Evolutionary conservation across 2,797 vertebrate genomes (phyloP).

Genomic region (Cryptoblepharus egeriae): DNA sequence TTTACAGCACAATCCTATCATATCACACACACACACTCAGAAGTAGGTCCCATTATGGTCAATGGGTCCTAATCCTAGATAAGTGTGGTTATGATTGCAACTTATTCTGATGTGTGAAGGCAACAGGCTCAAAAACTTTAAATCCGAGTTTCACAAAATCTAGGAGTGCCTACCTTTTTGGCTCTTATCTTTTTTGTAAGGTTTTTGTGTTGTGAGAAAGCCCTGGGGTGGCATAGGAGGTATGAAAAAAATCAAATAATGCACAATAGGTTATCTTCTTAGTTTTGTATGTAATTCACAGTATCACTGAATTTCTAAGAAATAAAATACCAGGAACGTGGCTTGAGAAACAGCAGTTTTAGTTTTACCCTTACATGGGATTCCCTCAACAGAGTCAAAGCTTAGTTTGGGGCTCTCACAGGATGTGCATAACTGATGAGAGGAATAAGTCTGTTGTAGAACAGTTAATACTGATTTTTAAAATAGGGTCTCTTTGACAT

Average conservation of each 20-base stretch:
- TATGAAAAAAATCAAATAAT: slow-evolving; percentile 20
- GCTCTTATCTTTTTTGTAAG: slow-evolving; percentile 5
- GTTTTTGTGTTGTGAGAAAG: neutral
- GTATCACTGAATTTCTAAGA: neutral
- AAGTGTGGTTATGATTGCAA: too few relatives aligned
- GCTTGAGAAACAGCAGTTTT: slow-evolving; percentile 12
- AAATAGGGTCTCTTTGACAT: slow-evolving; percentile 18
- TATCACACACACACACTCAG: too few relatives aligned
- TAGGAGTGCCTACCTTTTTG: slow-evolving; percentile 1
- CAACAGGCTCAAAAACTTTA: too few relatives aligned
- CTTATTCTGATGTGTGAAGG: neutral
- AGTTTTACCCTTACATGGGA: slow-evolving; percentile 3
- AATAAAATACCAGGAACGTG: slow-evolving; percentile 31
- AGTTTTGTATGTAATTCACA: neutral
- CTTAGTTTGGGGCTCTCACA: neutral
- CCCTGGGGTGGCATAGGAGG: rapidly evolving
- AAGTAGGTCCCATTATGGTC: too few relatives aligned
- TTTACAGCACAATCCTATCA: too few relatives aligned
- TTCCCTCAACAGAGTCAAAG: slow-evolving; percentile 20
- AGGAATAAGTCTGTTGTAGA: too few relatives aligned
- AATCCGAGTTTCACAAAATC: neutral
- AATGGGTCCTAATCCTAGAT: too few relatives aligned
- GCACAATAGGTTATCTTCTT: neutral
- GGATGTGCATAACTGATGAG: slow-evolving; percentile 21
- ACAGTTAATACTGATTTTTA: neutral